Conservation (phyloP, 2,888 invertebrate species). For the Lochmaea crataegi region DNA sequence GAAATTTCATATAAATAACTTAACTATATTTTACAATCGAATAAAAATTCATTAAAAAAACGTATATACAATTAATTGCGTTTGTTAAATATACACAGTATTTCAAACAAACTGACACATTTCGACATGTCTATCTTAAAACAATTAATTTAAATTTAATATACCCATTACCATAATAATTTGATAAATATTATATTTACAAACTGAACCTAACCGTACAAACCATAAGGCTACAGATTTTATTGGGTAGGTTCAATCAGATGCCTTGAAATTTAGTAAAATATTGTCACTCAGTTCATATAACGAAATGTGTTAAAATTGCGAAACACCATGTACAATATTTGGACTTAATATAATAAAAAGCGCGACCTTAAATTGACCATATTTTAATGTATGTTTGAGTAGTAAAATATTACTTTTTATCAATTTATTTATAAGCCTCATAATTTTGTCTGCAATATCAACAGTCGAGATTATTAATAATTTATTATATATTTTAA, state of each 20-base stretch:
- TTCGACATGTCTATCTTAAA: background rate
- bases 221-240: no score
- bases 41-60: conserved; percentile 48
- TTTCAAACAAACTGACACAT: conserved; percentile 7
- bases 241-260: no score
- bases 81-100: conserved; percentile 19
- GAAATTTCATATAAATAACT: conserved; percentile 59
- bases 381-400: background rate
- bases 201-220: no score
- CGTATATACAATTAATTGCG: conserved; percentile 51
- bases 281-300: background rate
- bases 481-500: no score
- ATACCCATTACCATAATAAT: no score
- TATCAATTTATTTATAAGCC: background rate
- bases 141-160: no score
- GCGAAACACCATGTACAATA: background rate
- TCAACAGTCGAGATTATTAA: no score
- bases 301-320: background rate
- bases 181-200: no score
- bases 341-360: background rate
- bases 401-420: no score
- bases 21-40: conserved; percentile 53
- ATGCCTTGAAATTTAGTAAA: background rate
- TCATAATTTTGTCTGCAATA: background rate
- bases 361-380: background rate